These are phyloP conservation scores for Trypoxylus dichotomus DNA, from an alignment of 1,140 invertebrate species.

Conservation along the genomic window DNA sequence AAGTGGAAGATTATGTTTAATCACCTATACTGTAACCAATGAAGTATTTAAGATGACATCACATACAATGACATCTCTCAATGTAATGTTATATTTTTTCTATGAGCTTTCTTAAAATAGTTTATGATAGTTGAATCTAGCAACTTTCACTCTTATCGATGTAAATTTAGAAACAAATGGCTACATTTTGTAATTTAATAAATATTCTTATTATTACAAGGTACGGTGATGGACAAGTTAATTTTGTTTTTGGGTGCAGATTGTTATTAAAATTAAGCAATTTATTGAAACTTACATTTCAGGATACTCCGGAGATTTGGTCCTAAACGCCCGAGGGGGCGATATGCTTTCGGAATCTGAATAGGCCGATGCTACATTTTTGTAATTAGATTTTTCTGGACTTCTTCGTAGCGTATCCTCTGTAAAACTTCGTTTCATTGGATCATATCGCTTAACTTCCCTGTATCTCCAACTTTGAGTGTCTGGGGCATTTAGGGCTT, in stretches of 20 bases:
- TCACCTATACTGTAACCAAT: not conserved
- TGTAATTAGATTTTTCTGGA: conserved; percentile 44
- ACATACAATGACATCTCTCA: not conserved
- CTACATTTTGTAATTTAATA: not conserved
- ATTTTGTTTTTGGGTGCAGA: not conserved
- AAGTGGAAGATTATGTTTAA: not conserved
- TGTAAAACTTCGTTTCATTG: conserved; percentile 49
- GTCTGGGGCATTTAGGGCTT: conserved; percentile 45
- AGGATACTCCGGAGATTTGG: conserved; percentile 55
- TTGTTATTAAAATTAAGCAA: not conserved
- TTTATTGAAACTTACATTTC: conserved; percentile 52
- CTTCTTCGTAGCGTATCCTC: conserved; percentile 47
- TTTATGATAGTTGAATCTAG: not conserved
- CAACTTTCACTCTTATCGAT: not conserved
- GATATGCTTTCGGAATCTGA: conserved; percentile 51
- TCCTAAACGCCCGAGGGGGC: conserved; percentile 49
- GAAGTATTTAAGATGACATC: not conserved
- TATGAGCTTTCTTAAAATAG: not conserved
- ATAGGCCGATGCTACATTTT: conserved; percentile 45
- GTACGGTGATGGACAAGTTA: not conserved
- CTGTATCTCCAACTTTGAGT: conserved; percentile 43
- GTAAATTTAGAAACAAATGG: not conserved
- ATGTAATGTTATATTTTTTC: not conserved
- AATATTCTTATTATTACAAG: not conserved
- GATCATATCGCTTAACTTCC: conserved; percentile 47